Evolutionary conservation across 2,797 vertebrate species (phyloP), one percentile per base, ranked within the genome.

Genomic region (Orestias chungarensis): DNA sequence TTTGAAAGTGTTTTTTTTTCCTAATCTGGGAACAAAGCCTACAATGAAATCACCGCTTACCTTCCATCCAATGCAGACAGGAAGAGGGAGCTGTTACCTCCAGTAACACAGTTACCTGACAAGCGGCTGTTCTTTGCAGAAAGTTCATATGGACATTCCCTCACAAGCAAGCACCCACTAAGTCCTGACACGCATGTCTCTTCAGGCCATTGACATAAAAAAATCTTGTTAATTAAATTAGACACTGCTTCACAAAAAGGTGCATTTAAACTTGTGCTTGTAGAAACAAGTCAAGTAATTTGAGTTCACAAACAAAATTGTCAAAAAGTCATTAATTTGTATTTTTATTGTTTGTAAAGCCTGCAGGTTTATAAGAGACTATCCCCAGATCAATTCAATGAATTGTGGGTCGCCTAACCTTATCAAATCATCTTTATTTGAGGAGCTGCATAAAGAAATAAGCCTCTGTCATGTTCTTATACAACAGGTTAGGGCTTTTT

Each of bases 41-140:
- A 31, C 69, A 74, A 64, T 79, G 61, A 64, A 76, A 80, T 74
- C 29, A 65, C 62, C 71, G 68, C 66, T 70, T 79, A 78, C 64
- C 69, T 64, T 40, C 74, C 83, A 66, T 82, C 80, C 74, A 84
- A 86, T 64, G 59, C 65, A 88, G 76, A 91, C 88, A 93, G 92
- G 91, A 92, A 91, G 91, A 91, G 89, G 90, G 89, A 91, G 91
- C 92, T 86, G 86, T 91, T 86, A 86, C 87, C 69, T 89, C 81
- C 86, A 83, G 78, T 81, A 88, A 79, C 64, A 68, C 70, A 64
- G 47, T 71, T 74, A 81, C 72, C 82, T 86, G 71, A 70, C 82
- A 86, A 77, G 68, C 76, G 70, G 61, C 47, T 73, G 74, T 33
- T 69, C 67, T 70, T 64, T 42, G 44, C 54, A 72, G 43, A 71